Base-by-base conservation (phyloP, 1,140 invertebrate genomes). In the Achroia grisella region DNA sequence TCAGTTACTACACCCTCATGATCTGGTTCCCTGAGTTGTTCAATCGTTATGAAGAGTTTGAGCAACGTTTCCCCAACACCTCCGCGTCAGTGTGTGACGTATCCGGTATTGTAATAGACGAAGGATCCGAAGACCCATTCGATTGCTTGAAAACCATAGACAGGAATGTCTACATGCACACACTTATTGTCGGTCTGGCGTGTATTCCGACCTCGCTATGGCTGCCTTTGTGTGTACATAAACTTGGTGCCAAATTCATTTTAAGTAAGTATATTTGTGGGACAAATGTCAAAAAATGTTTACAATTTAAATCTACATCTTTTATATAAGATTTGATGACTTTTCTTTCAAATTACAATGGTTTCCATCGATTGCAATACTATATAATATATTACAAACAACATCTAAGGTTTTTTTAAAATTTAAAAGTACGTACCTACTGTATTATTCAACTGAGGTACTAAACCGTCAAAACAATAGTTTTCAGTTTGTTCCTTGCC, bases 21-120 rank as follows among this genome's bases (percentile, higher is more conserved):
- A 90, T 94, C 48, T 94, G 93, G 93, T 94, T 94, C 74, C 93
- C 93, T 6, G 93, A 94, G 69, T 79, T 94, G 56, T 94, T 93
- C 78, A 88, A 90, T 71, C 89, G 92, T 48, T 93, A 93, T 65
- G 91, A 93, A 56, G 89, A 91, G 37, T 93, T 90, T 66, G 91
- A 93, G 57, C 66, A 80, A 10, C 56, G 73, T 0, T 86, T 91
- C 88, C 91, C 91, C 0, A 89, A 88, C 23, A 72, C 88, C 33
- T 86, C 86, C 1, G 90, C 91, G 0, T 91, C 91, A 0, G 91
- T 93, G 4, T 93, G 92, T 64, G 91, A 93, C 55, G 92, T 93
- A 0, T 92, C 91, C 2, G 73, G 88, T 1, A 74, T 90, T 28
- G 80, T 88, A 2, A 56, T 87, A 1, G 76, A 87, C 36, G 69